Evolutionary conservation across 64 coral and sea anemone species (phyloP).

Genomic region (Platygyra sinensis): DNA sequence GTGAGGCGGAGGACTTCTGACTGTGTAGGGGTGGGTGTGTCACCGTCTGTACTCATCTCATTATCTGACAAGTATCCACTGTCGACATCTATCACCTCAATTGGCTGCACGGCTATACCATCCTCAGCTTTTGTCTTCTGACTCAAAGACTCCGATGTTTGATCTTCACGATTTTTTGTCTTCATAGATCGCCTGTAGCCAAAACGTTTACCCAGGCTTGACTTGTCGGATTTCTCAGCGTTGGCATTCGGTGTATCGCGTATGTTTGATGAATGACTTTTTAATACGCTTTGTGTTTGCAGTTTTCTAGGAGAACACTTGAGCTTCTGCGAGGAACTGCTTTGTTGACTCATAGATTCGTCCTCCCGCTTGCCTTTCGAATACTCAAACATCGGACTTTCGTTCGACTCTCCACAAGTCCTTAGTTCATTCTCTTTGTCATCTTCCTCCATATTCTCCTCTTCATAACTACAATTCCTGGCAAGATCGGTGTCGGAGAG

Average conservation of each 20-base stretch:
- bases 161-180: neutral
- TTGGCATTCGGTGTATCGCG: neutral
- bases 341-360: neutral
- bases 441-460: neutral
- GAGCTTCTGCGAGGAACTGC: neutral
- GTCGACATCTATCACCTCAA: conserved; percentile 42
- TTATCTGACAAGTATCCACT: conserved; percentile 88
- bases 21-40: conserved; percentile 17
- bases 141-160: neutral
- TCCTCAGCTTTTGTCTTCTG: neutral
- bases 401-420: too few species aligned
- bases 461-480: neutral
- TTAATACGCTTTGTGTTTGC: neutral
- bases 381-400: neutral
- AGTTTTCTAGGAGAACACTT: neutral
- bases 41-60: conserved; percentile 61
- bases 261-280: neutral
- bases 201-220: neutral
- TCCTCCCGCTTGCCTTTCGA: neutral
- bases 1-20: neutral
- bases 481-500: neutral
- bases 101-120: neutral
- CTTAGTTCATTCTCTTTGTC: too few species aligned
- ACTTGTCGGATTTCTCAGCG: neutral
- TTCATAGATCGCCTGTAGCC: conserved; percentile 19